Evolutionary conservation across 2,113 vertebrate genomes (phyloP), one percentile per base, ranked within the genome.

Genomic region (Octodon degus): DNA sequence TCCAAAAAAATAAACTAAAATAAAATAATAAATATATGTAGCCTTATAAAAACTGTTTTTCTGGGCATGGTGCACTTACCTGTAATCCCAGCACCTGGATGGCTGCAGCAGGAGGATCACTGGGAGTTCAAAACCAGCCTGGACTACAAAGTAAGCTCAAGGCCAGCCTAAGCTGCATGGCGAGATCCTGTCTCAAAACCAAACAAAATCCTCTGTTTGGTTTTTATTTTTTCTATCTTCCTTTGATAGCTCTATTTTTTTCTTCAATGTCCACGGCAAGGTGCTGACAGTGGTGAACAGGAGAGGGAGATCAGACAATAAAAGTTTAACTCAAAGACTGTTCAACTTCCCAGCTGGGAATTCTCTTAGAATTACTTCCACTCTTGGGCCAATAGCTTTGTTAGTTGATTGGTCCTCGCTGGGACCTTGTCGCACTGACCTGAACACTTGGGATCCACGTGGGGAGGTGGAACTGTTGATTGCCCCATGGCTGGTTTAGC

Each of bases 401-500:
- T 60, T 92, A 16, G 10, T 77, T 74, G 50, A 86, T 77, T 27
- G 63, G n/a, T 81, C 43, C 83, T 95, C 95, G 53, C 25, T 74
- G 91, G 67, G 43, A 81, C 14, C 16, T 30, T 85, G 25, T 58
- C 24, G 1, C 47, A 72, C 22, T 90, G 24, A 25, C 63, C 32
- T 72, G 60, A 68, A 86, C 81, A 90, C 77, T 91, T 92, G 30
- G 58, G 16, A 43, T 82, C 91, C 89, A 76, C 68, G 11, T 72
- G 62, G 79, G n/a, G 55, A 90, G 82, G n/a, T 91, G 80, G 81
- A 55, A 92, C 82, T 74, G 43, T 16, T 89, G 87, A 96, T 13
- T 68, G 60, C 60, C 67, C 47, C 60, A 5, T 40, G 67, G 50
- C 81, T 95, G 72, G 17, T 47, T 97, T 40, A 87, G 58, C 37